Base-by-base conservation (phyloP, 2,888 invertebrate species). In the Escarpia spicata region DNA sequence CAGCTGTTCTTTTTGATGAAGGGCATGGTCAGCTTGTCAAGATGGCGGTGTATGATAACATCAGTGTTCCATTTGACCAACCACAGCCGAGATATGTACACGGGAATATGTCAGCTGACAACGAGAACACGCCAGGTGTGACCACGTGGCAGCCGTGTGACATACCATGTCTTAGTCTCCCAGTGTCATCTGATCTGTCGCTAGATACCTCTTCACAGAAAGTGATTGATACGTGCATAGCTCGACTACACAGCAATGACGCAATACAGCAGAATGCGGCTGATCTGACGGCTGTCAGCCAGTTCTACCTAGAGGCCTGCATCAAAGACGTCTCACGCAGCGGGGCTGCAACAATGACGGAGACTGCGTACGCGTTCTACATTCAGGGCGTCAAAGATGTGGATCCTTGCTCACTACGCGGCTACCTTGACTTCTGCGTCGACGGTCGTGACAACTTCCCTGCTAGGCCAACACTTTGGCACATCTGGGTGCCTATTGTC, bases 321-420 rank as follows among this genome's bases (percentile, higher is more conserved):
- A 26, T 75, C 75, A 75, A 75, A 26, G 75, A 75, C 75, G 75
- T 75, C 0, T 75, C 75, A 75, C 75, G 75, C 26, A 75, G 26
- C 75, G 26, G 26, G 26, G 26, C 75, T 6, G 75, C 19, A 26
- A 75, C 75, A 75, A 6, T 26, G 75, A 75, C 75, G 75, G 75
- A 75, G 75, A 75, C 75, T 6, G n/a, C 75, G 6, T 75, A 26
- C 75, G 19, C n/a, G 75, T 75, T 75, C 75, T 75, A 75, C 75
- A 26, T 75, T 75, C 75, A 75, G 75, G 75, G 75, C 75, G 75
- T 75, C 75, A 75, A 75, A 75, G 75, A 75, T 26, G 75, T 75
- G 75, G 75, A 75, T n/a, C 75, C 75, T 26, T 75, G 75, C 75
- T 75, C 75, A 26, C 75, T 75, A 15, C 75, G 75, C 75, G 75